A percentile compares a stretch with the other conserved stretches of the same genome.
These are phyloP conservation scores for Microtus oregoni DNA, from an alignment of 2,113 vertebrate species.

Conservation along the genomic window DNA sequence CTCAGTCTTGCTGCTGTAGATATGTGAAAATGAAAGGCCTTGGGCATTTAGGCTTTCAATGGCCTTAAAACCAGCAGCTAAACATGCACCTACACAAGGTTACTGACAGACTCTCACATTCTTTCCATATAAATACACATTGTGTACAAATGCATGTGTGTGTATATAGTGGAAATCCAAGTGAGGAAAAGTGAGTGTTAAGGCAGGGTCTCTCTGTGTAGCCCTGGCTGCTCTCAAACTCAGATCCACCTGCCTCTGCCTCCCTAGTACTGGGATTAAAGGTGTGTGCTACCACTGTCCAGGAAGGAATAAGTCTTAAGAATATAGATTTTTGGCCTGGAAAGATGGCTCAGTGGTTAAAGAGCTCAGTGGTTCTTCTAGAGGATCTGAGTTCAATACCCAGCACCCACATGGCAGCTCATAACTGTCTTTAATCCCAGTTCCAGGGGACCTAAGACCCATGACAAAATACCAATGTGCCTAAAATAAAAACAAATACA, in stretches of 20 bases:
- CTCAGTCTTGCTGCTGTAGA: slow-evolving; percentile 41
- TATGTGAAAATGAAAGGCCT: background rate
- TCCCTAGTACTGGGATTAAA: background rate
- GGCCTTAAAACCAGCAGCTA: slow-evolving; percentile 22
- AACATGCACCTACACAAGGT: background rate
- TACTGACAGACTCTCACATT: background rate
- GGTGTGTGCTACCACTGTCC: background rate
- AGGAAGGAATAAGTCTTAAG: background rate
- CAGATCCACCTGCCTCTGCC: background rate
- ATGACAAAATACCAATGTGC: no score
- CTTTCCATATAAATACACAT: background rate
- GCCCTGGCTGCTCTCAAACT: background rate
- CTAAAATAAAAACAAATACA: no score
- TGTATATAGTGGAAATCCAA: background rate
- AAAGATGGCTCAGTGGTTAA: no score
- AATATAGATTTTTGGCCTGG: background rate
- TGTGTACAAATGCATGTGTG: no score
- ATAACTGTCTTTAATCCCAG: no score
- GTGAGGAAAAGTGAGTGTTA: background rate
- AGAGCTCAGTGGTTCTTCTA: no score
- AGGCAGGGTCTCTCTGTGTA: background rate
- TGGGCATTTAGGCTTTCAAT: background rate
- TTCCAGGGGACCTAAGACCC: no score
- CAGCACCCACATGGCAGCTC: no score
- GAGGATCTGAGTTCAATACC: no score